These are phyloP conservation scores for Amphiprion percula DNA, from an alignment of 2,113 vertebrate genomes.

Conservation along the genomic window DNA sequence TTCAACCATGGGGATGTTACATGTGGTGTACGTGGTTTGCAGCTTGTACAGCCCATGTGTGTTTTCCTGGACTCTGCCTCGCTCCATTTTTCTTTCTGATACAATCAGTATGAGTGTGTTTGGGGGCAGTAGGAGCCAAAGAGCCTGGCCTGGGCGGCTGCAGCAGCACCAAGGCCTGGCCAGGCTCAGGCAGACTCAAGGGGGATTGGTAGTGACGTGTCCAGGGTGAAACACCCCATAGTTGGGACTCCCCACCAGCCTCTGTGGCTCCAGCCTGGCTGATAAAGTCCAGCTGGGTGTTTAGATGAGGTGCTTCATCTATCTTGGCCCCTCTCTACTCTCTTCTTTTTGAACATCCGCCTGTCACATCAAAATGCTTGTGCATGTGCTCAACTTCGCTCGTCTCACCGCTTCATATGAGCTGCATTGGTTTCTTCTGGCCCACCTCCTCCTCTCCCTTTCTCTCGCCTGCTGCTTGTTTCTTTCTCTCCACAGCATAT, in stretches of 20 bases:
- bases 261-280: constrained; percentile 76
- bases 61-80: constrained; percentile 34
- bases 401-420: constrained; percentile 17
- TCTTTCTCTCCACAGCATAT: constrained; percentile 26
- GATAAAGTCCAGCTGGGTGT: constrained; percentile 77
- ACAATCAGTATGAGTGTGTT: constrained; percentile 69
- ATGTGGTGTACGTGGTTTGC: constrained; percentile 63
- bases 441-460: neutral
- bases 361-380: constrained; percentile 58
- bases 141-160: constrained; percentile 52
- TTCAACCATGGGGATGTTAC: constrained; percentile 45
- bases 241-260: constrained; percentile 68
- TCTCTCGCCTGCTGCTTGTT: constrained; percentile 34
- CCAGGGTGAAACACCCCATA: constrained; percentile 55
- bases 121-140: constrained; percentile 44
- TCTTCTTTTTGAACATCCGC: constrained; percentile 49
- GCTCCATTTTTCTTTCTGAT: constrained; percentile 67
- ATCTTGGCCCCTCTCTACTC: constrained; percentile 19
- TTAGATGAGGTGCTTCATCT: constrained; percentile 43
- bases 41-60: constrained; percentile 46
- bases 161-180: constrained; percentile 69
- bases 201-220: constrained; percentile 77
- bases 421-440: constrained; percentile 17
- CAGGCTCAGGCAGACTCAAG: constrained; percentile 66
- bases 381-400: constrained; percentile 24